Evolutionary conservation across 2,797 vertebrate genomes (phyloP), one percentile per base, ranked within the genome.

Genomic region (Spea hammondii): DNA sequence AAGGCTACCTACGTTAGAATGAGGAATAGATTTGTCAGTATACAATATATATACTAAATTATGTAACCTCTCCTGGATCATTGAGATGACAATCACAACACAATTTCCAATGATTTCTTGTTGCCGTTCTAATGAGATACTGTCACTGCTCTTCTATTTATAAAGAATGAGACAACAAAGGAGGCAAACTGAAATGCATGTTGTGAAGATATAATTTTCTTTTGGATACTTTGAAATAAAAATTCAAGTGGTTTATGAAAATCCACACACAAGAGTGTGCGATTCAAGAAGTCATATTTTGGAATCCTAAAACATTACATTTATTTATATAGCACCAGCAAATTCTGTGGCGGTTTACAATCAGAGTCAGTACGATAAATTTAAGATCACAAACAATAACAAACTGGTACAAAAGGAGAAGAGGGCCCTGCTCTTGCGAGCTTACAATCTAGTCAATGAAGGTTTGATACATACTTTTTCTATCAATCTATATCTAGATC

Each of bases 21-120:
- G 64, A 81, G n/a, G 59, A 50, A 69, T 68, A 4, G 32, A 67
- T 72, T 77, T 81, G 69, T 73, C 79, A 77, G n/a, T 46, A 53
- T 46, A 50, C 74, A 67, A 49, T 49, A 76, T 71, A 53, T 50
- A 74, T 65, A 67, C n/a, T 64, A 57, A 73, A 77, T 76, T 81
- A 77, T 81, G 47, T 72, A 72, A 55, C 74, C 54, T 81, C 74
- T 76, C 50, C 62, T 66, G 46, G 45, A 65, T 81, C 66, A 72
- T 68, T 62, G 47, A 72, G 79, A 77, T 81, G 72, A 81, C 69
- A 72, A 81, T 77, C 74, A 77, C 74, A 81, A 67, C 74, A 48
- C 74, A 67, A 54, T 77, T 72, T 77, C 46, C 70, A 81, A 72
- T 72, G 74, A 80, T 72, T 81, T 81, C 70, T 81, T 68, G 68